Conservation (phyloP, 2,888 invertebrate genomes). For the Drosophila bunnanda region DNA sequence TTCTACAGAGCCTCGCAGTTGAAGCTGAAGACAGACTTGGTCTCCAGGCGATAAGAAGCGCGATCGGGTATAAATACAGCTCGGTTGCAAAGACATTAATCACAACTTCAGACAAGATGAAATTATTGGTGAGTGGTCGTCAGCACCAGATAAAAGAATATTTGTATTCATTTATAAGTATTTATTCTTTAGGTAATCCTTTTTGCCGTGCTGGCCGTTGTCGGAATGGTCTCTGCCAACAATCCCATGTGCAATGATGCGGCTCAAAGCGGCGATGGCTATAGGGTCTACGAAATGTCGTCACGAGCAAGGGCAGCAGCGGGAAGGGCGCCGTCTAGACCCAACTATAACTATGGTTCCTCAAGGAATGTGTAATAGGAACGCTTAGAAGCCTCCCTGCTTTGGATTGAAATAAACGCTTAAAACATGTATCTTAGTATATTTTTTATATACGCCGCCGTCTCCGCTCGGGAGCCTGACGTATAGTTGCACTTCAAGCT, state of each 20-base stretch:
- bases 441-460: no score
- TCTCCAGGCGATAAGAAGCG: not conserved
- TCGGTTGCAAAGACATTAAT: no score
- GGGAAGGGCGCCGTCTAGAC: not conserved
- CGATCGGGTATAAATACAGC: not conserved
- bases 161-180: no score
- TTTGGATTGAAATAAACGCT: not conserved
- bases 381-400: not conserved
- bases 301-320: not conserved
- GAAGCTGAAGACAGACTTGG: not conserved
- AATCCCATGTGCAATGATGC: constrained; percentile 3
- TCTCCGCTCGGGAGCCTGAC: no score
- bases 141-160: not conserved
- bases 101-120: not conserved
- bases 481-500: no score
- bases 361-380: not conserved
- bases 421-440: not conserved
- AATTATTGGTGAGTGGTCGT: not conserved
- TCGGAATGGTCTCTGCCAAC: not conserved
- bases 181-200: not conserved
- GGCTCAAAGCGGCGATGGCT: not conserved
- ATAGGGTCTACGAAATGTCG: not conserved
- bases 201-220: not conserved
- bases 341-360: not conserved
- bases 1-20: not conserved